Conservation (phyloP, 2,797 vertebrate species). For the Sparus aurata region DNA sequence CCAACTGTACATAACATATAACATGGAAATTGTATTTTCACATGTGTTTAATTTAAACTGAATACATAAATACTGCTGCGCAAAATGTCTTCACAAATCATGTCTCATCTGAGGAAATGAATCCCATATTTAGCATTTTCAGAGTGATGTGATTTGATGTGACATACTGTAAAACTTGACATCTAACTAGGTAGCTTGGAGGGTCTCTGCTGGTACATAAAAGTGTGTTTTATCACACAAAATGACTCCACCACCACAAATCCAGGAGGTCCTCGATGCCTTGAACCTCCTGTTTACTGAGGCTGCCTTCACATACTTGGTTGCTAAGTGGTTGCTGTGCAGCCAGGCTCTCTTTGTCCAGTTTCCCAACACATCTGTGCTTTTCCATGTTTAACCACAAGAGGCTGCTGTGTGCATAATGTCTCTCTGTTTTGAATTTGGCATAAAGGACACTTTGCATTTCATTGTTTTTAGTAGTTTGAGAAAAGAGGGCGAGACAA, state of each 20-base stretch:
- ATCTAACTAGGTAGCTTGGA: background rate
- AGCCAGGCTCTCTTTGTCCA: conserved; percentile 2
- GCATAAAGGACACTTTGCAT: background rate
- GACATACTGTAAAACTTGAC: background rate
- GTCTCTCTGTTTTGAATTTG: background rate
- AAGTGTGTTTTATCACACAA: background rate
- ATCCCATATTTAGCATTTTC: background rate
- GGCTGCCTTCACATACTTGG: background rate
- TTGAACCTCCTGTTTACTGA: conserved; percentile 13
- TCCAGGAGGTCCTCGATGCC: background rate
- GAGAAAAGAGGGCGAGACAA: background rate
- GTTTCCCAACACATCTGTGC: conserved; percentile 14
- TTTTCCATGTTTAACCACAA: conserved; percentile 59
- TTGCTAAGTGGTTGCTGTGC: conserved; percentile 9
- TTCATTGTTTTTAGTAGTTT: background rate
- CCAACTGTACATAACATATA: background rate
- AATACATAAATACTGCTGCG: background rate
- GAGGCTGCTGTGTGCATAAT: conserved; percentile 59
- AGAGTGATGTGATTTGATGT: background rate
- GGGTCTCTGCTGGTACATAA: background rate
- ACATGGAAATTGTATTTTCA: background rate
- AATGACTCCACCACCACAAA: conserved; percentile 2
- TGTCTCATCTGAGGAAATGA: background rate
- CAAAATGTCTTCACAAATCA: background rate
- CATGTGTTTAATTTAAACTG: background rate